These are phyloP conservation scores for Barypeithes pellucidus DNA, from an alignment of 2,888 invertebrate species.

Conservation along the genomic window DNA sequence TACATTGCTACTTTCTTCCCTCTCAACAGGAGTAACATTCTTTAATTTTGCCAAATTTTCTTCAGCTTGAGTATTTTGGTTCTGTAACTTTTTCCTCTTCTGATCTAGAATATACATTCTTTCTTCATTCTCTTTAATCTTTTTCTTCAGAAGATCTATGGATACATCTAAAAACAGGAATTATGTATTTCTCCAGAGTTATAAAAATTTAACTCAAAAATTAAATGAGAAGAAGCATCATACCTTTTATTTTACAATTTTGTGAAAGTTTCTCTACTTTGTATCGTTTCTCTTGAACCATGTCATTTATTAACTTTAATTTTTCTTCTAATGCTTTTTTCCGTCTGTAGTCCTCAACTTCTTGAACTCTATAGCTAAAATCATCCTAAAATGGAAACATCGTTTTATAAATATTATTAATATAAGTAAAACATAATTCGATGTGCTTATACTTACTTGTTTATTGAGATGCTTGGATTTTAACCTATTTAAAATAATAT, in stretches of 20 bases:
- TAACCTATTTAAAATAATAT: constrained; percentile 57
- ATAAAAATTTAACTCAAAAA: too few species aligned
- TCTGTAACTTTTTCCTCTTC: constrained; percentile 54
- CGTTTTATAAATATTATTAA: too few species aligned
- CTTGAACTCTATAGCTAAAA: constrained; percentile 54
- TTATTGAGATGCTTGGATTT: constrained; percentile 53
- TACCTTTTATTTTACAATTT: constrained; percentile 55
- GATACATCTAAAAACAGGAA: constrained; percentile 50
- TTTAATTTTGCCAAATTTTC: constrained; percentile 52
- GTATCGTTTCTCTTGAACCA: constrained; percentile 50
- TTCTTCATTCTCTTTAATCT: constrained; percentile 56
- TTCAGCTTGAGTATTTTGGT: constrained; percentile 52
- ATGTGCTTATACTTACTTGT: constrained; percentile 56
- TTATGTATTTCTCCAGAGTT: too few species aligned
- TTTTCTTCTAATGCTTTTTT: constrained; percentile 53
- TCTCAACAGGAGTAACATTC: constrained; percentile 58
- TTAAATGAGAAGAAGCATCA: too few species aligned
- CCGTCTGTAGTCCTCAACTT: constrained; percentile 54
- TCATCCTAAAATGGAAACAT: constrained; percentile 53
- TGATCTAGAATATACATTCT: constrained; percentile 54
- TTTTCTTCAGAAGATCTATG: constrained; percentile 55
- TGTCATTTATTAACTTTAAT: constrained; percentile 38
- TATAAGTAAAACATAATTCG: too few species aligned
- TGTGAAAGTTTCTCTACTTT: constrained; percentile 49
- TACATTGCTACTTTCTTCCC: constrained; percentile 51